Evolutionary conservation across 2,797 vertebrate genomes (phyloP).

Genomic region (Mycteria americana): DNA sequence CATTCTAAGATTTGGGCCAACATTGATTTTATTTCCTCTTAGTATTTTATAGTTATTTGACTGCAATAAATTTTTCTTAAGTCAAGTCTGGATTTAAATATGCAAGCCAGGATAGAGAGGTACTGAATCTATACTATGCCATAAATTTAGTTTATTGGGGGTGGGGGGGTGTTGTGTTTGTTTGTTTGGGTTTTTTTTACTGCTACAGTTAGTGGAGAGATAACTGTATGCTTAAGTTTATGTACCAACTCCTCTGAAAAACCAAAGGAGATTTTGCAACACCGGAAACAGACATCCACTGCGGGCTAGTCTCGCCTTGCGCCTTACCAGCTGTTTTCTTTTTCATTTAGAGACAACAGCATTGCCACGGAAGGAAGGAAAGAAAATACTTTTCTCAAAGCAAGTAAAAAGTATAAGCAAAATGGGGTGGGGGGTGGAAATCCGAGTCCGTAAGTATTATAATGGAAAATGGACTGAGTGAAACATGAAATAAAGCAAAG

Average conservation of each 20-base stretch:
- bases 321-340: constrained; percentile 51
- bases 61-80: constrained; percentile 60
- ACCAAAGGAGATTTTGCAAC: background rate
- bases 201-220: background rate
- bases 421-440: background rate
- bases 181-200: background rate
- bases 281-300: background rate
- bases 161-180: too few species aligned
- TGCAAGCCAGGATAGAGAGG: constrained; percentile 53
- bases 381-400: background rate
- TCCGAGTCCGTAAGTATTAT: background rate
- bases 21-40: constrained; percentile 69
- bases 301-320: background rate
- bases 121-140: background rate
- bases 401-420: background rate
- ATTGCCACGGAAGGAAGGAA: background rate
- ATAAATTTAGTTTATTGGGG: constrained; percentile 51
- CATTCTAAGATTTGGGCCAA: constrained; percentile 61
- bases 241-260: constrained; percentile 20
- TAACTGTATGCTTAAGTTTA: background rate
- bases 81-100: constrained; percentile 71
- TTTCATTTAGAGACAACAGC: constrained; percentile 42
- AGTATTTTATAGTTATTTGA: constrained; percentile 72
- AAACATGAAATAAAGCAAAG: background rate
- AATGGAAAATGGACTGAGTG: background rate